Percentiles rank a stretch among this genome's conserved stretches.
These are phyloP conservation scores for Microchrysa polita DNA, from an alignment of 2,888 invertebrate genomes.

Conservation along the genomic window DNA sequence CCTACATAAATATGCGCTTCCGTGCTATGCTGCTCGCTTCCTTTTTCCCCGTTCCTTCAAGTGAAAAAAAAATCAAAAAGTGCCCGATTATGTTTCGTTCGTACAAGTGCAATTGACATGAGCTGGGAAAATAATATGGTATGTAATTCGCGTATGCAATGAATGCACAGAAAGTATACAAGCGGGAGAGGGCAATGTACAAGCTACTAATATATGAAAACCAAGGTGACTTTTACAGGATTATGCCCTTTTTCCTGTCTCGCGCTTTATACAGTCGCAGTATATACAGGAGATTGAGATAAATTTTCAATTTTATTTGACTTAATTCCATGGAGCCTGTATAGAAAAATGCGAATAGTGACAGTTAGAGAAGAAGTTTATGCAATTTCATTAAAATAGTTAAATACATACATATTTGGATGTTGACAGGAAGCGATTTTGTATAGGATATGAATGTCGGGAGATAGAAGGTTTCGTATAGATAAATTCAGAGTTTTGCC, in stretches of 20 bases:
- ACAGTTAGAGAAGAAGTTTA: too few relatives aligned
- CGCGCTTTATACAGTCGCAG: not conserved
- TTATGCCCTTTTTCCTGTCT: conserved; percentile 8
- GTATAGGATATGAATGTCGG: too few relatives aligned
- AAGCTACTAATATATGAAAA: conserved; percentile 2
- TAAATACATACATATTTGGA: too few relatives aligned
- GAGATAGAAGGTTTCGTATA: too few relatives aligned
- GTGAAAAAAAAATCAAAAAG: too few relatives aligned
- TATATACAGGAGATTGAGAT: not conserved
- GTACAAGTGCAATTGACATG: not conserved
- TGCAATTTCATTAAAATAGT: too few relatives aligned
- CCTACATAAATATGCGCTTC: too few relatives aligned
- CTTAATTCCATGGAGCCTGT: too few relatives aligned
- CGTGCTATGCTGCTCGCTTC: not conserved
- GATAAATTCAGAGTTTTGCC: too few relatives aligned
- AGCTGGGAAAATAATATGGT: too few relatives aligned
- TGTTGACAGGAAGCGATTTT: too few relatives aligned
- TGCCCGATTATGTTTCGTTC: not conserved
- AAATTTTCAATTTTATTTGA: not conserved
- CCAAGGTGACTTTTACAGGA: conserved; percentile 34
- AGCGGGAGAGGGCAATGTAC: conserved; percentile 16
- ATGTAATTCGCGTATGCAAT: not conserved
- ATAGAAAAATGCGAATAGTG: too few relatives aligned
- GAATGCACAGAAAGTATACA: not conserved
- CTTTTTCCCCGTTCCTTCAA: conserved; percentile 3